Conservation (phyloP, 2,888 invertebrate genomes). For the Morpho achilles region DNA sequence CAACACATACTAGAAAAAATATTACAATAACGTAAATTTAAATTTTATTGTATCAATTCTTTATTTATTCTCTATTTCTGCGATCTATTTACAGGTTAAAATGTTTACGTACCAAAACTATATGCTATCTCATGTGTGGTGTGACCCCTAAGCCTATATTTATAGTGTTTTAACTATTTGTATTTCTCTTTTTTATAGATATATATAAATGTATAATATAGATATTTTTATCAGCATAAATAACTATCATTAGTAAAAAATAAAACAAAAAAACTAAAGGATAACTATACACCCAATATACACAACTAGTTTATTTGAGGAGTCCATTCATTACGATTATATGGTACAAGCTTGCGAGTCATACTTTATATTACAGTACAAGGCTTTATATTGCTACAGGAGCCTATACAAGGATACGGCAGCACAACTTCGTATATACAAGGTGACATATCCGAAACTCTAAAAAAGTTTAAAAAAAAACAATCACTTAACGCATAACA, state of each 20-base stretch:
- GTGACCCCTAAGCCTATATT: slow-evolving; percentile 73
- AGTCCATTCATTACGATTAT: slow-evolving; percentile 63
- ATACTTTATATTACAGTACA: slow-evolving; percentile 62
- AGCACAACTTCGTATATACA: slow-evolving; percentile 52
- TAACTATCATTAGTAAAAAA: slow-evolving; percentile 74
- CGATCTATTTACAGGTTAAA: slow-evolving; percentile 71
- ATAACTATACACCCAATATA: slow-evolving; percentile 78
- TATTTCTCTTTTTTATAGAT: slow-evolving; percentile 66
- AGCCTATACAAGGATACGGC: slow-evolving; percentile 38
- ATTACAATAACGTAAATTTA: slow-evolving; percentile 71
- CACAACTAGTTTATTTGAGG: slow-evolving; percentile 63
- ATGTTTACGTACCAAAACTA: slow-evolving; percentile 77
- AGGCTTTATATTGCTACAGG: slow-evolving; percentile 63
- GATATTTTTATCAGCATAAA: slow-evolving; percentile 73
- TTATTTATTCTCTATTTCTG: slow-evolving; percentile 66
- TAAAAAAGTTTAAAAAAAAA: slow-evolving; percentile 49
- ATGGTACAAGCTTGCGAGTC: slow-evolving; percentile 68
- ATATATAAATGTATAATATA: slow-evolving; percentile 64
- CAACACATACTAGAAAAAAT: slow-evolving; percentile 62
- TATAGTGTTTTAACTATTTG: slow-evolving; percentile 77
- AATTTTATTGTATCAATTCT: slow-evolving; percentile 75
- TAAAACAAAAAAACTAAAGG: slow-evolving; percentile 60
- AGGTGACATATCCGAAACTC: slow-evolving; percentile 38
- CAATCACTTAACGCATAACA: slow-evolving; percentile 63
- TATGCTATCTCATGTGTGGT: slow-evolving; percentile 69